Percentiles rank a stretch among this genome's conserved stretches.
Conservation (phyloP, 2,113 vertebrate species). For the Platysteira castanea region DNA sequence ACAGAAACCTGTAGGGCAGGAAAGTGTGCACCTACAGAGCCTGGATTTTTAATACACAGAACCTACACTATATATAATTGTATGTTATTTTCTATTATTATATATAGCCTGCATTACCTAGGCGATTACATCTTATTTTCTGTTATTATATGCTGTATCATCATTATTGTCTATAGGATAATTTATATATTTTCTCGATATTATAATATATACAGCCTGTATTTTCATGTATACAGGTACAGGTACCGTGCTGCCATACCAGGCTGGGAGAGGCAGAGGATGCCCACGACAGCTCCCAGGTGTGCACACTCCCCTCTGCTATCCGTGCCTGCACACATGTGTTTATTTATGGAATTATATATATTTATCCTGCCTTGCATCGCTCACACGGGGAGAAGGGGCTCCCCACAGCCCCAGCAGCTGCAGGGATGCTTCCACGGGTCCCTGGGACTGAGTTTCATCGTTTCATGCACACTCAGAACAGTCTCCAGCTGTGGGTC, state of each 20-base stretch:
- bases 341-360: not conserved
- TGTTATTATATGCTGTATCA: not conserved
- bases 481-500: not conserved
- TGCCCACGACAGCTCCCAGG: not conserved
- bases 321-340: not conserved
- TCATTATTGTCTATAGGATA: not conserved
- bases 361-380: not conserved
- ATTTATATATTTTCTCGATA: not conserved
- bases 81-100: not conserved
- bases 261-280: not conserved
- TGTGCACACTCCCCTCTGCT: not conserved
- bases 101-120: not conserved
- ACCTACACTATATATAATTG: not conserved
- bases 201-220: not conserved
- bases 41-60: not conserved
- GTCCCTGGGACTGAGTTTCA: accelerated
- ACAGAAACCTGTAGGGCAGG: not conserved
- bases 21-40: not conserved
- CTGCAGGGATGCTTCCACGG: not conserved
- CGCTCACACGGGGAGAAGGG: not conserved
- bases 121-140: not conserved
- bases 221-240: not conserved
- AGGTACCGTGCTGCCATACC: accelerated
- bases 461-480: accelerated
- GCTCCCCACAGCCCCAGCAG: accelerated